These are phyloP conservation scores for Sacculina carcini DNA, from an alignment of 2,888 invertebrate genomes.

Conservation along the genomic window DNA sequence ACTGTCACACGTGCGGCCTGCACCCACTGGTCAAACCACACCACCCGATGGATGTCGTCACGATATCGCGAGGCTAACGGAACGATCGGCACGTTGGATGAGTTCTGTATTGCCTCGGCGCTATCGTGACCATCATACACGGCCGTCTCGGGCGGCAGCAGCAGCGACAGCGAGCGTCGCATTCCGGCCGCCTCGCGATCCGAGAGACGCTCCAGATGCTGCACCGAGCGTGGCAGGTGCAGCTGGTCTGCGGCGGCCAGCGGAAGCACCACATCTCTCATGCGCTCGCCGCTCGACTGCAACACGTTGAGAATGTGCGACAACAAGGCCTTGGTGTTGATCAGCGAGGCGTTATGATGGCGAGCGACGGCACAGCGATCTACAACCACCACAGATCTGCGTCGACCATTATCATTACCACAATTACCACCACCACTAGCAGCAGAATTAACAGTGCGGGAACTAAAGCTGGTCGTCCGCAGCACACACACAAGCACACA, in stretches of 20 bases:
- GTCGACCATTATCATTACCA: too few relatives aligned
- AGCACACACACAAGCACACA: neutral
- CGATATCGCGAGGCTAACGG: neutral
- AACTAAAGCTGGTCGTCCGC: neutral
- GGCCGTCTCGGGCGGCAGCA: neutral
- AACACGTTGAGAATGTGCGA: neutral
- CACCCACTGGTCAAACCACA: constrained; percentile 1
- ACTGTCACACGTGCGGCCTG: neutral
- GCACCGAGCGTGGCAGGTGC: neutral
- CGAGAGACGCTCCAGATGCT: neutral
- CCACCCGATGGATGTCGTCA: neutral
- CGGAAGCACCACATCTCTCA: neutral
- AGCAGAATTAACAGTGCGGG: too few relatives aligned
- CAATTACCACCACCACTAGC: too few relatives aligned
- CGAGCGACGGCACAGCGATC: neutral
- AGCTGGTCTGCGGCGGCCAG: neutral
- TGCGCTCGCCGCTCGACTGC: neutral
- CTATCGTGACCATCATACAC: neutral
- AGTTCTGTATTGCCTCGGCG: too few relatives aligned
- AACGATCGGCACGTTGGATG: neutral
- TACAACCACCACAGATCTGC: neutral
- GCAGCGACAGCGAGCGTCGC: neutral
- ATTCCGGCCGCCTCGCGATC: neutral
- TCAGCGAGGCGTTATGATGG: neutral
- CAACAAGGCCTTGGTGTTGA: neutral